Evolutionary conservation across 2,797 vertebrate genomes (phyloP).

Genomic region (Rhadinocentrus ornatus): DNA sequence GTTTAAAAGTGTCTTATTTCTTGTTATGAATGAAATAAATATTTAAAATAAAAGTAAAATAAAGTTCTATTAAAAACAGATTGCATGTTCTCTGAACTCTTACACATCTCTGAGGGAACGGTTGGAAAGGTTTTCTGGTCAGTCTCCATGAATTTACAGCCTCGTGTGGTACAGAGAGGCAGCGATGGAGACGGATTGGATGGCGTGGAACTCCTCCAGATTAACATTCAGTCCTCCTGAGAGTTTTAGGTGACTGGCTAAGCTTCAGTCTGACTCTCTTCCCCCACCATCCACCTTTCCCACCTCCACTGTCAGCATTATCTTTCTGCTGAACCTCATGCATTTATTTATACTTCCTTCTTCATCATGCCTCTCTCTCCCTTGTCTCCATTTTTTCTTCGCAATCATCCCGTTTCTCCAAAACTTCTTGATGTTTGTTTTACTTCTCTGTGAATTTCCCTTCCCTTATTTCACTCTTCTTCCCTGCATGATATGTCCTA

Average conservation of each 20-base stretch:
- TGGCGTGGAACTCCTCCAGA: not conserved
- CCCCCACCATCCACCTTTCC: not conserved
- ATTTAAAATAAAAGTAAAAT: too few species aligned
- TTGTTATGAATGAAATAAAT: too few species aligned
- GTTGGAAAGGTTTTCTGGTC: not conserved
- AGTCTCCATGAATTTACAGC: not conserved
- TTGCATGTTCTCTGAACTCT: not conserved
- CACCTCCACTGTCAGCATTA: not conserved
- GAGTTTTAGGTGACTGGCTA: not conserved
- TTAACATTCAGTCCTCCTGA: not conserved
- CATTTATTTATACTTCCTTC: not conserved
- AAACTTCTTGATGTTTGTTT: not conserved
- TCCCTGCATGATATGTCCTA: not conserved
- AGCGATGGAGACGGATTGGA: not conserved
- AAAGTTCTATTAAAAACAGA: too few species aligned
- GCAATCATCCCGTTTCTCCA: not conserved
- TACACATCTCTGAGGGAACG: not conserved
- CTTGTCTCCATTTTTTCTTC: not conserved
- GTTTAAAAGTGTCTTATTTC: too few species aligned
- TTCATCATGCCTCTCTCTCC: not conserved
- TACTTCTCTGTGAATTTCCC: too few species aligned
- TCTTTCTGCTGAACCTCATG: not conserved
- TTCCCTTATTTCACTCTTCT: not conserved
- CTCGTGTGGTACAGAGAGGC: not conserved
- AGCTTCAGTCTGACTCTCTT: not conserved